Base-by-base conservation (phyloP, 2,113 vertebrate genomes). In the Corynorhinus townsendii region DNA sequence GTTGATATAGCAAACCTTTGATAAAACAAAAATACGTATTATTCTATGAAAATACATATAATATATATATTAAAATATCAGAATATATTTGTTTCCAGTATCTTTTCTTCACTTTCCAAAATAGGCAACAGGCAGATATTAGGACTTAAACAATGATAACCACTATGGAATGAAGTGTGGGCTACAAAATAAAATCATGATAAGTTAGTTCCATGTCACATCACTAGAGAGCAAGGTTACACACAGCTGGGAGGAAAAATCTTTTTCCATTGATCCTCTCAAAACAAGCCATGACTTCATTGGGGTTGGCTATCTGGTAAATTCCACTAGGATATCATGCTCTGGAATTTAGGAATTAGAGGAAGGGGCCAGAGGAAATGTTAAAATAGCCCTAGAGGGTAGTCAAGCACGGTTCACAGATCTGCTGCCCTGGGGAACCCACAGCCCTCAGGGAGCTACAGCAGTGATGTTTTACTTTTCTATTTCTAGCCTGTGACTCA, bases 401-500 rank as follows among this genome's bases (percentile, higher is more conserved):
- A 98, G 98, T 98, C 97, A 97, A 96, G 95, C 90, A 95, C 87
- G 95, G 96, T 96, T 96, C 98, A 96, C 52, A 97, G 97, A 98
- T 97, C 97, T 97, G 96, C 97, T 98, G 97, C 95, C 90, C 98
- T 84, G 96, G 93, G 94, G 97, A 97, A 97, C 97, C 98, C 98
- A 94, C 97, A 98, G 94, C 93, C 97, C 97, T 97, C 96, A 96
- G 95, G 96, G 97, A 98, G 96, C 98, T 97, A 97, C 96, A 97
- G 97, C 79, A 94, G 93, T 97, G 97, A 98, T 98, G 98, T 98
- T 98, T 98, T 97, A 95, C 97, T 98, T 98, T 97, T 96, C 98
- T 98, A 98, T 98, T 98, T 98, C 97, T 96, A 98, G 98, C 97
- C 97, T 97, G 96, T 98, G 98, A 98, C 98, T 98, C 98, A 98